phyloP scores from a whole-genome alignment of 2,888 invertebrate genomes.

The Agrotis puta region DNA sequence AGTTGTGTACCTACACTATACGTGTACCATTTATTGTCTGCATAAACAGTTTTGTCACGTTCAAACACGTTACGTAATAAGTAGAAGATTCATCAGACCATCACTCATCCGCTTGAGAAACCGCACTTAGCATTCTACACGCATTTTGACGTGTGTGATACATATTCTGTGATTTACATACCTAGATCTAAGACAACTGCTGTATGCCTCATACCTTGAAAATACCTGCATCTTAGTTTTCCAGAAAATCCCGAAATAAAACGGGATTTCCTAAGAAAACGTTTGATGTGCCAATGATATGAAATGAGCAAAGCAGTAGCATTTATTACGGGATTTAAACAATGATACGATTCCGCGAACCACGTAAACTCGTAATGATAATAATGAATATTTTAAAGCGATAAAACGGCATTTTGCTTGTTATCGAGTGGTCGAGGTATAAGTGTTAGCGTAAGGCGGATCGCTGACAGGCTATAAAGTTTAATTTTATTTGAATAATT shows the following conservation, averaged over 20 bases:
- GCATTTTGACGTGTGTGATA: conserved; percentile 28
- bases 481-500: not conserved
- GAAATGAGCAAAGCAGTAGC: conserved; percentile 43
- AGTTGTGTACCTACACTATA: not conserved
- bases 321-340: conserved; percentile 69
- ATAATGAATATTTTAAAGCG: conserved; percentile 63
- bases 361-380: conserved; percentile 67
- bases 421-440: conserved; percentile 55
- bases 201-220: conserved; percentile 18
- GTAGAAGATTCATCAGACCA: conserved; percentile 26
- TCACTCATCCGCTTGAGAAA: conserved; percentile 30
- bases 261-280: conserved; percentile 31
- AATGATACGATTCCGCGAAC: conserved; percentile 70
- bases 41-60: conserved; percentile 42
- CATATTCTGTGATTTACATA: conserved; percentile 37
- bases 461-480: not conserved
- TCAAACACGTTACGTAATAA: conserved; percentile 14
- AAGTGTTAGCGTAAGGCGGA: conserved; percentile 43
- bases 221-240: conserved; percentile 22
- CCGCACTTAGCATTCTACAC: conserved; percentile 35
- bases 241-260: conserved; percentile 35
- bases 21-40: not conserved
- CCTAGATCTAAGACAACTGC: conserved; percentile 19
- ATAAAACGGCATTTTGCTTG: conserved; percentile 64
- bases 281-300: conserved; percentile 39